Evolutionary conservation across 2,113 vertebrate genomes (phyloP).

Genomic region (Ophthalmolycus amberensis): DNA sequence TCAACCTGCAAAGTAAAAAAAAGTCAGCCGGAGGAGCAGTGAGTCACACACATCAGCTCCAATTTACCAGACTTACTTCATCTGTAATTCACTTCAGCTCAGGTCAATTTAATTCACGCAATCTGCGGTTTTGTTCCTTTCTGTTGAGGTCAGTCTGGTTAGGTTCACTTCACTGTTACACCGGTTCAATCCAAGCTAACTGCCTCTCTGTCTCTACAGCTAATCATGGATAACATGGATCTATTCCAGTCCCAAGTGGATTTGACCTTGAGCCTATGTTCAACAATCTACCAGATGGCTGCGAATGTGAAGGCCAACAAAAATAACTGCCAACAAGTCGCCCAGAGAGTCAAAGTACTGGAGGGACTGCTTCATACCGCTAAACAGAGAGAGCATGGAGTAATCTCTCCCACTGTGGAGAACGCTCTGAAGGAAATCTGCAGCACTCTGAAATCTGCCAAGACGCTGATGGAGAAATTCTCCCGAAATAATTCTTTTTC

Average conservation of each 20-base stretch:
- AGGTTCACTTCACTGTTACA: neutral
- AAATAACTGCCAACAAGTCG: constrained; percentile 11
- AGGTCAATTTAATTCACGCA: too few relatives aligned
- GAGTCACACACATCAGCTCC: too few relatives aligned
- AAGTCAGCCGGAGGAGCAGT: too few relatives aligned
- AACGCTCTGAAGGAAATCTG: constrained; percentile 16
- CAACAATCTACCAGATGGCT: neutral
- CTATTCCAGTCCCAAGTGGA: neutral
- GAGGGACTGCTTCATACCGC: constrained; percentile 6
- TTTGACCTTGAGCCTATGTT: neutral
- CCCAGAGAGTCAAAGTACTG: constrained; percentile 1
- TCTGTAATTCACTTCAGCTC: too few relatives aligned
- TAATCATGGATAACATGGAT: neutral
- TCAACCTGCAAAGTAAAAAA: too few relatives aligned
- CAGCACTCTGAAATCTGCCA: neutral
- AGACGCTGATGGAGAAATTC: neutral
- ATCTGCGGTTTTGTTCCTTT: too few relatives aligned
- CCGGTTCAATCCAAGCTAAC: neutral
- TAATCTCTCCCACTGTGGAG: neutral
- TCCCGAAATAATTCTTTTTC: accelerated
- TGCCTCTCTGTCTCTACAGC: neutral
- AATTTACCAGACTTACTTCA: too few relatives aligned
- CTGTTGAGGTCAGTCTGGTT: neutral
- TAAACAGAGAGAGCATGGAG: neutral
- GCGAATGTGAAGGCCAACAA: constrained; percentile 19